Percentiles rank a stretch among this genome's conserved stretches.
Evolutionary conservation across 2,888 invertebrate species (phyloP).

Genomic region (Leptarthrus brevirostris): DNA sequence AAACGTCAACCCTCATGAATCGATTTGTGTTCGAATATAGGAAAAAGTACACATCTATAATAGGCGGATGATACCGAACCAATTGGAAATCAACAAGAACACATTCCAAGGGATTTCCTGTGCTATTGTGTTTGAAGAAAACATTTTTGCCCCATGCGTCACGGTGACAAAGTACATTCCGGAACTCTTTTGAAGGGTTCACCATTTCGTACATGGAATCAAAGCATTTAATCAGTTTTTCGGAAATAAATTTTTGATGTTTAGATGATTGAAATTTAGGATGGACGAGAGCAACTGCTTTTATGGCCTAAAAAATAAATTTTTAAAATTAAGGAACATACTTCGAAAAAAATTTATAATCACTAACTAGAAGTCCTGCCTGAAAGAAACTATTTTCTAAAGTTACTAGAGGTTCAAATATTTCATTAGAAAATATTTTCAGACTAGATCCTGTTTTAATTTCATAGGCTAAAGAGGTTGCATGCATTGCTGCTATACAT

Average conservation of each 20-base stretch:
- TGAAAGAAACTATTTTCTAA: constrained; percentile 49
- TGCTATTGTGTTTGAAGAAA: constrained; percentile 57
- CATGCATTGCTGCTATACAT: constrained; percentile 61
- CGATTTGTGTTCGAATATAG: constrained; percentile 60
- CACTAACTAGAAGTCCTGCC: constrained; percentile 33
- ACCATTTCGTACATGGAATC: constrained; percentile 60
- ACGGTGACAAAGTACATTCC: constrained; percentile 68
- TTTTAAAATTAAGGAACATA: background rate
- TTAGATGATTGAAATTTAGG: constrained; percentile 56
- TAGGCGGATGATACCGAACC: constrained; percentile 63
- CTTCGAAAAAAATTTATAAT: background rate
- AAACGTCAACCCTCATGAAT: constrained; percentile 54
- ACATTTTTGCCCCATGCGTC: constrained; percentile 66
- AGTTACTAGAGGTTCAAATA: constrained; percentile 46
- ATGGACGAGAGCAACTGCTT: constrained; percentile 58
- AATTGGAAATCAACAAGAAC: constrained; percentile 64
- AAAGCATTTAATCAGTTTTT: constrained; percentile 58
- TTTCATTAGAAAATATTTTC: background rate
- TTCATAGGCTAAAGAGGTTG: constrained; percentile 60
- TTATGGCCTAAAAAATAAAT: constrained; percentile 56
- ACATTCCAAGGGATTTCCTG: constrained; percentile 58
- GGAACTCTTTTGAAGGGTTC: constrained; percentile 62
- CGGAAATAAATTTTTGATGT: constrained; percentile 58
- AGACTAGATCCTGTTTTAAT: constrained; percentile 51
- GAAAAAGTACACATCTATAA: constrained; percentile 62